These are phyloP conservation scores for Vicugna pacos DNA, from an alignment of 2,113 vertebrate species.

Conservation along the genomic window DNA sequence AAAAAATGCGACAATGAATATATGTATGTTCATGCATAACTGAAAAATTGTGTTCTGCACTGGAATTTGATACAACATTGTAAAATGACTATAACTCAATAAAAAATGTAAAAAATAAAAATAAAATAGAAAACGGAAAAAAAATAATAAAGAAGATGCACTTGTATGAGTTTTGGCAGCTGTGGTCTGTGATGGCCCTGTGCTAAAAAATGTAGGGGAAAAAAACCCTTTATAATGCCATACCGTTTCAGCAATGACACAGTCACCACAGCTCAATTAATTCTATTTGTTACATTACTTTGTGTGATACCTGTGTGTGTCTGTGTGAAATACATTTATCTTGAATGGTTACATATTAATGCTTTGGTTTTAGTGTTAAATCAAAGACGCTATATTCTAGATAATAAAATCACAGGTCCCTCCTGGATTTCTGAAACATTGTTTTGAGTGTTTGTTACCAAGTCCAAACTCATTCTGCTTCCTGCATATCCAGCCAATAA, in stretches of 20 bases:
- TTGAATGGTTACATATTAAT: neutral
- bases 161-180: neutral
- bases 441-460: neutral
- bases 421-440: neutral
- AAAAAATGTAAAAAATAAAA: no score
- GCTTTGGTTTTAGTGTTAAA: neutral
- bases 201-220: neutral
- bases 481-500: no score
- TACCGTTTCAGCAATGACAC: neutral
- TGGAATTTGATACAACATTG: no score
- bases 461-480: no score
- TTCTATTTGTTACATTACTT: neutral
- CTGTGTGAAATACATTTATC: neutral
- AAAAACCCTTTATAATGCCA: neutral
- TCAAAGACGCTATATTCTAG: neutral
- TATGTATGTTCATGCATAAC: no score
- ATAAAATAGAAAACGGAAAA: no score
- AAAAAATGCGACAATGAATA: no score
- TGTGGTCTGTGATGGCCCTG: neutral
- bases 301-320: neutral
- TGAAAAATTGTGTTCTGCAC: no score
- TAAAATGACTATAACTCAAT: no score
- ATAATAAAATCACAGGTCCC: neutral
- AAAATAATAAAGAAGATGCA: neutral
- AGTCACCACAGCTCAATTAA: rapidly evolving